A percentile compares a stretch with the other conserved stretches of the same genome.
These are phyloP conservation scores for Caenorhabditis latens DNA, from an alignment of 1,140 invertebrate genomes.

Conservation along the genomic window DNA sequence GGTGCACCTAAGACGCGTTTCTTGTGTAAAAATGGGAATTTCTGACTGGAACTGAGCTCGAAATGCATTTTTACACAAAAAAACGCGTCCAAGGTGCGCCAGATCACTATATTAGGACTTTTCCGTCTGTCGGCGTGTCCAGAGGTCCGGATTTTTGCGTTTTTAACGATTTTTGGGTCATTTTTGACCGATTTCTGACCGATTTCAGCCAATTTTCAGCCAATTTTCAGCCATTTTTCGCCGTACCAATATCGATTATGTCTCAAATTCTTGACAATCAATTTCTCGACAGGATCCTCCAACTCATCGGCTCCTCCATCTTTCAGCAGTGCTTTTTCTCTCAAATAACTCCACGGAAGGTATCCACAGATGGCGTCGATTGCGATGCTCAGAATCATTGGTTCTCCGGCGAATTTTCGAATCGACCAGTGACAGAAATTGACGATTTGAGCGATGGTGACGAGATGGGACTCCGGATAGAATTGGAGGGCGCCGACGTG, in stretches of 20 bases:
- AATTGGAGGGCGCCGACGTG: conserved; percentile 12
- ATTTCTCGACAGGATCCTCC: conserved; percentile 15
- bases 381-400: conserved; percentile 2
- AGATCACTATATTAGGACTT: too few species aligned
- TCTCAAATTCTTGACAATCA: conserved; percentile 2
- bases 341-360: conserved; percentile 7
- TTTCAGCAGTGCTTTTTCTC: background rate
- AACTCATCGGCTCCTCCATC: background rate
- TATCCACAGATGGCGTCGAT: conserved; percentile 26
- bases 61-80: too few species aligned
- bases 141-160: too few species aligned
- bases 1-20: too few species aligned
- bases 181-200: too few species aligned
- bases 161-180: too few species aligned
- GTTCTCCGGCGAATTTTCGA: conserved; percentile 4
- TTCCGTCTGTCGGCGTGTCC: too few species aligned
- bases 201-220: too few species aligned
- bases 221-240: background rate
- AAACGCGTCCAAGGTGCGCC: too few species aligned
- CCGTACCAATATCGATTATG: conserved; percentile 27
- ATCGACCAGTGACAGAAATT: conserved; percentile 31
- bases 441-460: background rate
- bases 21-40: too few species aligned
- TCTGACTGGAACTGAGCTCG: too few species aligned
- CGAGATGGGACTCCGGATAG: background rate